Evolutionary conservation across 1,140 invertebrate genomes (phyloP).

Genomic region (Muscidifurax raptorellus): DNA sequence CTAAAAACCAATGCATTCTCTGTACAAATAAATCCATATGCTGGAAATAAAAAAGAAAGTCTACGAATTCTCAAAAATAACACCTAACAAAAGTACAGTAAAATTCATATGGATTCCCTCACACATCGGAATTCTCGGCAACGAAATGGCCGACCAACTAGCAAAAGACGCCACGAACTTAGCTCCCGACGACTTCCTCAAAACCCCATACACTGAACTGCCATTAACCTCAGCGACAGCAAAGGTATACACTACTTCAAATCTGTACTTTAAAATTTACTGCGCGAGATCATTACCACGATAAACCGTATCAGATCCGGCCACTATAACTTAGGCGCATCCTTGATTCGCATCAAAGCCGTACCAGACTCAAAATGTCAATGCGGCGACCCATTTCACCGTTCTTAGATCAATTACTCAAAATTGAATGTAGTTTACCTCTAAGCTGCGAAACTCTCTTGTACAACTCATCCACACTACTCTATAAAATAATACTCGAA

Average conservation of each 20-base stretch:
- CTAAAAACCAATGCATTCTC: background rate
- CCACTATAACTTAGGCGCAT: conserved; percentile 4
- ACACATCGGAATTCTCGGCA: background rate
- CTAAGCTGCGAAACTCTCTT: background rate
- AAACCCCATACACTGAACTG: background rate
- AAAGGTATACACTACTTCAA: background rate
- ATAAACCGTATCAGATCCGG: background rate
- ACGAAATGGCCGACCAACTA: background rate
- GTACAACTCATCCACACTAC: background rate
- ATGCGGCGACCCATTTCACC: background rate
- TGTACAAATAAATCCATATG: background rate
- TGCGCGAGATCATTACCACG: background rate
- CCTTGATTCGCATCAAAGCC: background rate
- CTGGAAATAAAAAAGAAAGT: background rate
- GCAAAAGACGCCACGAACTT: background rate
- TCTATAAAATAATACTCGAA: background rate
- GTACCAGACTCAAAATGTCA: background rate
- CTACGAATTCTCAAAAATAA: background rate
- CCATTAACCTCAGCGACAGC: background rate
- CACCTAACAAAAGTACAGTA: background rate
- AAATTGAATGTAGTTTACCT: background rate
- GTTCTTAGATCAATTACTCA: background rate
- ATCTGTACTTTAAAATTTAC: background rate
- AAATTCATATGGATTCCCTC: conserved; percentile 30
- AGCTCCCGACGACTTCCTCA: background rate